Evolutionary conservation across 2,888 invertebrate genomes (phyloP), one percentile per base, ranked within the genome.

Genomic region (Tetragonisca angustula): DNA sequence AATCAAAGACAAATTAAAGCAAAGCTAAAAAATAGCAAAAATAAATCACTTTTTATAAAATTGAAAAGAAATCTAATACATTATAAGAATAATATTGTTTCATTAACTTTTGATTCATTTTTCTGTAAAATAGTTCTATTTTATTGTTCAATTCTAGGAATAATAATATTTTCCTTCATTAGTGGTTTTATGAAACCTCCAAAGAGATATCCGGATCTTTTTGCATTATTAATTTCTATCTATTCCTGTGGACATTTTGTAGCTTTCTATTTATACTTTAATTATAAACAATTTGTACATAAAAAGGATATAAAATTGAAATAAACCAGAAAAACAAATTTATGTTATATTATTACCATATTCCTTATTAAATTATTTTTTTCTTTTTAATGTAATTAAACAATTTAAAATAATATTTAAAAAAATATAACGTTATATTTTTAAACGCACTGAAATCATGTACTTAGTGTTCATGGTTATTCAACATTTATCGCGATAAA

Each of bases 241-340:
- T 98, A 97, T 94, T 97, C 97, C 15, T 99, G 97, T 94, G 93
- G 95, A 2, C 98, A 99, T 95, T 98, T 99, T 94, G 80, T 97
- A 6, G 93, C 96, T 56, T 98, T 98, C 92, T 96, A 97, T 89
- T 81, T 96, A 11, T 98, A 97, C 94, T 98, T 97, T 91, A 97
- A 97, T 94, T 96, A 96, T 87, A 95, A 96, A 87, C 97, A 97
- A 94, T 95, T 97, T 69, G 69, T 76, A 64, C 62, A 32, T 32
- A 32, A 69, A 77, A 76, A 19, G 54, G 24, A 65, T 71, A 61
- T 71, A 74, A 87, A 77, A 50, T 70, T 24, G 79, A 86, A 64
- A 80, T 71, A 65, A 74, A 74, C 15, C 6, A 65, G 19, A 64
- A 32, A 59, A 69, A 75, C 49, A 61, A 50, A 68, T 49, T 71